A percentile compares a stretch with the other conserved stretches of the same genome.
Evolutionary conservation across 2,113 vertebrate genomes (phyloP).

Genomic region (Raphicerus campestris): DNA sequence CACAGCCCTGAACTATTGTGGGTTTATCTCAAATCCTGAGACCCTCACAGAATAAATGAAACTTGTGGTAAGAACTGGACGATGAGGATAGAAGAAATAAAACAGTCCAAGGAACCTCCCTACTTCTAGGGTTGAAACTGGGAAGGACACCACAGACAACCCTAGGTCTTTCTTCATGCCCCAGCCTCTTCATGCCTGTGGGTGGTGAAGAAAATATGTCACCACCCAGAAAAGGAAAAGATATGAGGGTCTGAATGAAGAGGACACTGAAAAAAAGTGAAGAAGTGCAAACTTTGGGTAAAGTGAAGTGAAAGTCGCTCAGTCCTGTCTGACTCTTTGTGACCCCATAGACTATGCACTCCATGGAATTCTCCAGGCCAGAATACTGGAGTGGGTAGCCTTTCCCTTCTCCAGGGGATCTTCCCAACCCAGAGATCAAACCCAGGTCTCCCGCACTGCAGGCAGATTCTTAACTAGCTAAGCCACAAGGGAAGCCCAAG

Average conservation of each 20-base stretch:
- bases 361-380: background rate
- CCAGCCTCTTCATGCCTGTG: background rate
- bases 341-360: background rate
- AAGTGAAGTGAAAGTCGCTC: background rate
- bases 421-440: background rate
- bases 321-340: background rate
- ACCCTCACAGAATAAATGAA: background rate
- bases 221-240: background rate
- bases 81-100: background rate
- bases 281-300: background rate
- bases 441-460: background rate
- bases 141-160: background rate
- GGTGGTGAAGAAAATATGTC: accelerated
- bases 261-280: background rate
- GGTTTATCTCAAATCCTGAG: background rate
- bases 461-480: background rate
- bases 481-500: background rate
- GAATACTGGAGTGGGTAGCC: background rate
- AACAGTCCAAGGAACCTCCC: background rate
- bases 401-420: background rate
- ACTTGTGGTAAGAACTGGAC: background rate
- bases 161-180: background rate
- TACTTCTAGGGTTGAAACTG: background rate
- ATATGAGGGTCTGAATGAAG: too few relatives aligned
- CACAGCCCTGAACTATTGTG: too few relatives aligned